Evolutionary conservation across 2,888 invertebrate species (phyloP).

Genomic region (Polydrusus tereticollis): DNA sequence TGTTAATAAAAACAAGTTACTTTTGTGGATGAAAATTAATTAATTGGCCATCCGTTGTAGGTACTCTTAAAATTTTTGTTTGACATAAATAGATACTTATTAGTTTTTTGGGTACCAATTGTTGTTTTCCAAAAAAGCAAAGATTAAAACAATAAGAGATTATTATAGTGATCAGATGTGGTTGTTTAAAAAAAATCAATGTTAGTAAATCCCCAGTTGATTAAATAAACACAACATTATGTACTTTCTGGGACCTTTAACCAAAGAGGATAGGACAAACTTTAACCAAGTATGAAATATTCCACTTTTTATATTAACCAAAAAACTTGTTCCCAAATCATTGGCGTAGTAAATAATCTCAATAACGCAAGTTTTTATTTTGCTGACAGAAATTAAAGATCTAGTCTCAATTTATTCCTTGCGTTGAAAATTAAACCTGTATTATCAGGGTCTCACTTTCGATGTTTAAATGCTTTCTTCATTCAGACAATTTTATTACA

Average conservation of each 20-base stretch:
- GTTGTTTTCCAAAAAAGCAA: too few relatives aligned
- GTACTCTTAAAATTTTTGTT: not conserved
- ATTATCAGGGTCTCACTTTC: not conserved
- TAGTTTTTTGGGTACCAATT: not conserved
- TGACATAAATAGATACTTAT: not conserved
- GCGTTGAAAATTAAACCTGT: not conserved
- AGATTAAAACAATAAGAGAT: too few relatives aligned
- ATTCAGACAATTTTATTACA: constrained; percentile 1
- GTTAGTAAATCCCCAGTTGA: too few relatives aligned
- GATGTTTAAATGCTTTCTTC: not conserved
- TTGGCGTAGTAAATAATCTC: constrained; percentile 8
- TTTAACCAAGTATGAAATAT: not conserved
- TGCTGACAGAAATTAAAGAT: not conserved
- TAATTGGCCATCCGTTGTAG: constrained; percentile 1
- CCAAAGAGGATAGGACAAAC: too few relatives aligned
- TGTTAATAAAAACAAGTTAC: too few relatives aligned
- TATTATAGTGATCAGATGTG: too few relatives aligned
- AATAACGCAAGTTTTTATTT: not conserved
- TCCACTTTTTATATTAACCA: not conserved
- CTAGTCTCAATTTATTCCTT: not conserved
- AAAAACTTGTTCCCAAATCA: constrained; percentile 4
- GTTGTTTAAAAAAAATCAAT: too few relatives aligned
- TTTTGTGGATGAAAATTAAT: not conserved
- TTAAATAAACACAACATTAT: too few relatives aligned
- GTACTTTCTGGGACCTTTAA: too few relatives aligned